Percentiles rank a stretch among this genome's conserved stretches.
phyloP scores from a whole-genome alignment of 2,888 invertebrate genomes.

The Heliothis peltigera region DNA sequence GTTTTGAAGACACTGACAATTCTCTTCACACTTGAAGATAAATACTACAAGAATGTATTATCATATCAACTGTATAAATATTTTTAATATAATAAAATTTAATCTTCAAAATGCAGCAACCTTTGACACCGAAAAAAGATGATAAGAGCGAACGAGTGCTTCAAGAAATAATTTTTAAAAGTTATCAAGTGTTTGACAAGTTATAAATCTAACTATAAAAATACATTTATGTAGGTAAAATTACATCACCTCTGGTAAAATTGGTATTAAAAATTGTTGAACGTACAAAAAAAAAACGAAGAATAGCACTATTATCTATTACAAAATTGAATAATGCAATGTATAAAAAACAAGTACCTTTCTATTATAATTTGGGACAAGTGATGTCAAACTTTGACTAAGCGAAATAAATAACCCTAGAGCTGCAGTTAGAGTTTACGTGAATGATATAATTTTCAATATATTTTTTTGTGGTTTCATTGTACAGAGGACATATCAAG shows the following conservation, averaged over 20 bases:
- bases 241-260: not conserved
- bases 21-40: not conserved
- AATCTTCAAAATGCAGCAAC: conserved; percentile 21
- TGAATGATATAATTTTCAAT: too few relatives aligned
- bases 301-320: not conserved
- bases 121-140: conserved; percentile 11
- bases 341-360: conserved; percentile 21
- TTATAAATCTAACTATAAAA: too few relatives aligned
- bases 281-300: not conserved
- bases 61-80: not conserved
- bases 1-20: too few relatives aligned
- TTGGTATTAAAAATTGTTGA: not conserved
- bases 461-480: too few relatives aligned
- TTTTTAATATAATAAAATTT: not conserved
- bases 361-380: conserved; percentile 20
- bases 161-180: not conserved
- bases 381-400: not conserved
- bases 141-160: not conserved
- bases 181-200: too few relatives aligned
- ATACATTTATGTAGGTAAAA: not conserved
- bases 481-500: too few relatives aligned
- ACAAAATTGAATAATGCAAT: conserved; percentile 10
- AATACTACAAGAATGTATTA: not conserved
- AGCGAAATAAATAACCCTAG: conserved; percentile 1
- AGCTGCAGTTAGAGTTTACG: conserved; percentile 3